These are phyloP conservation scores for Podotricha telesiphe DNA, from an alignment of 2,888 invertebrate genomes.

Conservation along the genomic window DNA sequence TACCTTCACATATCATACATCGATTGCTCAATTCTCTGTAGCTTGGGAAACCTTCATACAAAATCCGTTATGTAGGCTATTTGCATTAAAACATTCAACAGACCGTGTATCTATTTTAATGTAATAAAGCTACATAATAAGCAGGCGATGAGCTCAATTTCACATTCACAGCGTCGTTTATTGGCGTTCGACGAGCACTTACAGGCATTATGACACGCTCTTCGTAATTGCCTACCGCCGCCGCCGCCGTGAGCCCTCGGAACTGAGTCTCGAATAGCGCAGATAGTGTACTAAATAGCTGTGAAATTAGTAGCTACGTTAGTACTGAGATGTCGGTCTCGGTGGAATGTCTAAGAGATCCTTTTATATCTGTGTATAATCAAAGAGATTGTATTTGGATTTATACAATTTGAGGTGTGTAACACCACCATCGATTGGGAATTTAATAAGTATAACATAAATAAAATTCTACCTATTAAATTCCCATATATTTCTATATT, in stretches of 20 bases:
- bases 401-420: neutral
- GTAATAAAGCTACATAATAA: conserved; percentile 28
- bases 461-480: neutral
- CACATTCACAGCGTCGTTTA: conserved; percentile 24
- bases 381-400: neutral
- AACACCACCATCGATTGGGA: neutral
- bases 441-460: neutral
- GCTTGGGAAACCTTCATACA: neutral
- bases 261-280: conserved; percentile 6
- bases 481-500: neutral
- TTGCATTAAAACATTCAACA: neutral
- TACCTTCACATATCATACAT: neutral
- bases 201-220: conserved; percentile 14
- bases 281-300: conserved; percentile 23
- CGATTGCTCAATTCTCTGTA: neutral
- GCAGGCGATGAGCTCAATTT: conserved; percentile 25
- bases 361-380: neutral
- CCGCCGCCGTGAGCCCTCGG: neutral
- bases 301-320: conserved; percentile 11
- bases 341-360: neutral
- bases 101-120: conserved; percentile 8
- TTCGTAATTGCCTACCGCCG: conserved; percentile 12
- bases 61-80: conserved; percentile 9
- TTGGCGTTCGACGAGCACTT: conserved; percentile 20
- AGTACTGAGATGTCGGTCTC: neutral